Conservation (phyloP, 2,797 vertebrate genomes). For the Yasuhikotakia modesta region DNA sequence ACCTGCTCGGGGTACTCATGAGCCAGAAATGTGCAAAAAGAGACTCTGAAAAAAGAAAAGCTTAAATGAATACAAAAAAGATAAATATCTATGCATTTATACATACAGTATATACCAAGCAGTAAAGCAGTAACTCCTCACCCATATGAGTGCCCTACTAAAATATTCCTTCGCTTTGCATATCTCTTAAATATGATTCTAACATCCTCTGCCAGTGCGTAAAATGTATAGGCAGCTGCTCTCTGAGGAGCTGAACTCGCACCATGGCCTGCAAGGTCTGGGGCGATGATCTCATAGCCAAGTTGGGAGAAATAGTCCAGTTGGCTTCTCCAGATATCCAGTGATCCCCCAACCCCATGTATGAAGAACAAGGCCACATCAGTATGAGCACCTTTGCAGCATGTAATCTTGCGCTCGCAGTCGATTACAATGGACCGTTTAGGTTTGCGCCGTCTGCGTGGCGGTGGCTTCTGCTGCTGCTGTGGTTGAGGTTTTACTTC, state of each 20-base stretch:
- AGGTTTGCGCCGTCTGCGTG: constrained; percentile 79
- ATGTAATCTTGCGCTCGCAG: constrained; percentile 86
- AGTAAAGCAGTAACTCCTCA: too few species aligned
- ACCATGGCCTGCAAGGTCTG: constrained; percentile 89
- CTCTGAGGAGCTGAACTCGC: constrained; percentile 89
- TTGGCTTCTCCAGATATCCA: constrained; percentile 96
- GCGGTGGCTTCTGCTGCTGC: constrained; percentile 65
- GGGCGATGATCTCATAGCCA: constrained; percentile 94
- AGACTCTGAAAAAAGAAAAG: constrained; percentile 74
- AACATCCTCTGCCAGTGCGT: constrained; percentile 92
- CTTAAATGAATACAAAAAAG: too few species aligned
- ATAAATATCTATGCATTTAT: too few species aligned
- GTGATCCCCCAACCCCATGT: constrained; percentile 92
- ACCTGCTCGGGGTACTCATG: constrained; percentile 95
- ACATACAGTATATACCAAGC: too few species aligned
- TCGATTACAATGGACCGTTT: constrained; percentile 90
- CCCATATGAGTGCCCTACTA: constrained; percentile 97
- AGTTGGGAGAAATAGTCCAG: constrained; percentile 90
- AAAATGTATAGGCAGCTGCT: constrained; percentile 93
- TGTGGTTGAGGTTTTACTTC: constrained; percentile 40
- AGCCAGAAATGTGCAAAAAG: constrained; percentile 95
- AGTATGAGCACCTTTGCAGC: constrained; percentile 86
- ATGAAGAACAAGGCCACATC: constrained; percentile 95
- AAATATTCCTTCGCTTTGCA: constrained; percentile 89
- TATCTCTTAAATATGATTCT: constrained; percentile 91